These are phyloP conservation scores for Epizoanthus stellaris DNA, from an alignment of 92 coral and sea anemone genomes.

Conservation along the genomic window DNA sequence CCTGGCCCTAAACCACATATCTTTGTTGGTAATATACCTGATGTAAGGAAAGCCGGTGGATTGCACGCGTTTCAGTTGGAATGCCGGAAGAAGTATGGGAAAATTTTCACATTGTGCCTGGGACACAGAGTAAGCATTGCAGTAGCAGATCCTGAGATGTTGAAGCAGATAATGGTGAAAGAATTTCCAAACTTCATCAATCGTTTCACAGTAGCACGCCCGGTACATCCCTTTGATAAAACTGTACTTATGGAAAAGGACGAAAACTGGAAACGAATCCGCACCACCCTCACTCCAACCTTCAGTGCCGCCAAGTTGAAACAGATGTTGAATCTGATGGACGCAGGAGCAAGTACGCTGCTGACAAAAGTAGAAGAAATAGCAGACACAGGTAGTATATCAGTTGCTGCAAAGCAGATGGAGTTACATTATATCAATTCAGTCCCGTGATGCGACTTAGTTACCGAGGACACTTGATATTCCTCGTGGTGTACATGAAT, in stretches of 20 bases:
- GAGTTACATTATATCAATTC: too few relatives aligned
- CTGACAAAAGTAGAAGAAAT: conserved; percentile 62
- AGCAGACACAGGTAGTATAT: conserved; percentile 65
- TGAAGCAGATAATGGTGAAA: conserved; percentile 73
- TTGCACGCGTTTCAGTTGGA: conserved; percentile 60
- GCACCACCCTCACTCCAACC: conserved; percentile 70
- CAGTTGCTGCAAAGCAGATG: too few relatives aligned
- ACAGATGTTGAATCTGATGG: conserved; percentile 66
- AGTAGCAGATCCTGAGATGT: conserved; percentile 76
- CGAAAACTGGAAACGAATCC: conserved; percentile 77
- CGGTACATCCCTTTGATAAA: conserved; percentile 25
- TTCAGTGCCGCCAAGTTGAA: conserved; percentile 67
- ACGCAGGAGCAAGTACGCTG: conserved; percentile 60
- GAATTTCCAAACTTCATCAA: conserved; percentile 75
- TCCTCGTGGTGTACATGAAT: too few relatives aligned
- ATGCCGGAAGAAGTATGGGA: conserved; percentile 75
- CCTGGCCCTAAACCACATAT: conserved; percentile 78
- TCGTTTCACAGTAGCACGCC: conserved; percentile 35
- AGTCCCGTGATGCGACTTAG: too few relatives aligned
- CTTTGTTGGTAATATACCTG: conserved; percentile 72
- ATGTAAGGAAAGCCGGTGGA: conserved; percentile 65
- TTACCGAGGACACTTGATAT: too few relatives aligned
- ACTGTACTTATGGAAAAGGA: conserved; percentile 48
- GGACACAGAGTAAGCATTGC: conserved; percentile 61
- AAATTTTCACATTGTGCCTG: conserved; percentile 62